Base-by-base conservation (phyloP, 2,888 invertebrate genomes). In the Biston betularia region DNA sequence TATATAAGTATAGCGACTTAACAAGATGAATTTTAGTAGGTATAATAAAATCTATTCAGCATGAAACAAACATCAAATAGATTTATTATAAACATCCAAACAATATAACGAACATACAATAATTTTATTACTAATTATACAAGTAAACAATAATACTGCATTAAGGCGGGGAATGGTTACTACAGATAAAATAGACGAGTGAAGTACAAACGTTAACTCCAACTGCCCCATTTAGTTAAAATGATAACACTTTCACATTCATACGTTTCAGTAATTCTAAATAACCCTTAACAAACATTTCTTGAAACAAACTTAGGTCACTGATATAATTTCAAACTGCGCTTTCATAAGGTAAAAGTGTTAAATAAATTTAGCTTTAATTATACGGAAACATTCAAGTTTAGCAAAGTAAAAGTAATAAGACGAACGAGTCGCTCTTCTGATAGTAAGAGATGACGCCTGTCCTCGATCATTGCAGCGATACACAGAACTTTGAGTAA, bases 1-100 rank as follows among this genome's bases (percentile, higher is more conserved):
- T 86, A 84, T 83, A 82, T 54, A 81, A 77, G 68, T 83, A 82
- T 81, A 87, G 88, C 87, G 82, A 79, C 79, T 76, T 81, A 84
- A 85, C 76, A 80, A 81, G 76, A 78, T 79, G 75, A 83, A 84
- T 2, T 42, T 54, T 54, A 54, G 77, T 54, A 54, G 77, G 77
- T 74, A 63, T 79, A 70, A 72, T 77, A 75, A 78, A 73, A 74
- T 77, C 75, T 68, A 78, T 70, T 75, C 65, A 50, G 61, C 66
- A 70, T 69, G 65, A 73, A 69, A 71, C 71, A 72, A 73, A 70
- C 60, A 50, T 57, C 53, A 52, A 60, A 70, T 69, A 72, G 72
- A 65, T 69, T 63, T 45, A 49, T 38, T 45, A 56, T 61, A 55
- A 59, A 67, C 35, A 55, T 72, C 62, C 38, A 71, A 73, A 73